These are phyloP conservation scores for Rhinophrynus dorsalis DNA, from an alignment of 2,797 vertebrate species.

Conservation along the genomic window DNA sequence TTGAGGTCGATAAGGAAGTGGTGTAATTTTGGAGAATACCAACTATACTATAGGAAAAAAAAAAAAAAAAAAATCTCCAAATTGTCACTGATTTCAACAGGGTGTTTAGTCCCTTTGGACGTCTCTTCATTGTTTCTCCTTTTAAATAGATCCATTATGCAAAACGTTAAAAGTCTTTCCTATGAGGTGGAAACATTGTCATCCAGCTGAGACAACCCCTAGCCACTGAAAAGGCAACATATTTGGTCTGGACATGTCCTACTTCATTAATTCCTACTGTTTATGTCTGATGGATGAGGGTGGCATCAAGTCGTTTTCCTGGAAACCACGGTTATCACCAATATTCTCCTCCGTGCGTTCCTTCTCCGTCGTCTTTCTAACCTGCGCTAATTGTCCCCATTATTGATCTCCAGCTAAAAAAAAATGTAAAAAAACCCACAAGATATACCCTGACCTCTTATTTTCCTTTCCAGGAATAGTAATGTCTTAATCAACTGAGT, in stretches of 20 bases:
- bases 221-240: no score
- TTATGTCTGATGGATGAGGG: not conserved
- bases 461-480: no score
- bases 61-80: no score
- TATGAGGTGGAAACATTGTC: not conserved
- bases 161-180: not conserved
- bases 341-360: not conserved
- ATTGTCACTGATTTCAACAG: no score
- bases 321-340: not conserved
- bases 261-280: not conserved
- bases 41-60: no score
- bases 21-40: no score
- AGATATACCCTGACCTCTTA: no score
- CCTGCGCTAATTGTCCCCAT: not conserved
- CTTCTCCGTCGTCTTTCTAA: not conserved
- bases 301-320: not conserved
- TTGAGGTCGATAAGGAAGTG: no score
- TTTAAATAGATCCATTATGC: not conserved
- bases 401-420: no score
- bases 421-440: no score
- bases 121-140: not conserved
- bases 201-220: not conserved
- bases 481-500: no score
- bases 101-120: no score
- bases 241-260: not conserved